A percentile compares a stretch with the other conserved stretches of the same genome.
phyloP scores from a whole-genome alignment of 2,797 vertebrate species.

The Linurgus olivaceus region DNA sequence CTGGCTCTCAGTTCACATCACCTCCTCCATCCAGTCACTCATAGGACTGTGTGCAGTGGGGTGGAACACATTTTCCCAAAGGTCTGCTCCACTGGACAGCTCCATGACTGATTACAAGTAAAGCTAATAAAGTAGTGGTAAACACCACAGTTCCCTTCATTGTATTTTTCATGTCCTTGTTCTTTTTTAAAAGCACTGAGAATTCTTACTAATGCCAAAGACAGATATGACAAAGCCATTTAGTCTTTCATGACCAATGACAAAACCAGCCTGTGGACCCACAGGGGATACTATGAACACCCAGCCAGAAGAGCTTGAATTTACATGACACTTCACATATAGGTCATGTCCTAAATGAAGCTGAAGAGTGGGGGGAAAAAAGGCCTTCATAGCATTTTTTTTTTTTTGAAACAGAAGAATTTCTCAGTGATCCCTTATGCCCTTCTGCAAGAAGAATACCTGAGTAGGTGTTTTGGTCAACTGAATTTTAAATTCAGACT shows the following conservation, averaged over 20 bases:
- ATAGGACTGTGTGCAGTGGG: background rate
- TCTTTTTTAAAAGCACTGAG: background rate
- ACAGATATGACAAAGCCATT: background rate
- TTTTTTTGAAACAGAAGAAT: background rate
- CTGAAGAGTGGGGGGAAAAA: background rate
- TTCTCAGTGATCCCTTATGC: background rate
- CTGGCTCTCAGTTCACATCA: background rate
- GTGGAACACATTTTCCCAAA: background rate
- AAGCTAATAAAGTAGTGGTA: background rate
- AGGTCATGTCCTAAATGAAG: background rate
- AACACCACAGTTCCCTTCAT: background rate
- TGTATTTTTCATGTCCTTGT: background rate
- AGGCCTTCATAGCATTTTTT: background rate
- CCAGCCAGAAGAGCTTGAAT: background rate
- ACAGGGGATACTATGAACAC: background rate
- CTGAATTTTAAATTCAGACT: background rate
- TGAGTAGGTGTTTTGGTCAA: background rate
- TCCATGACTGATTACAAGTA: background rate
- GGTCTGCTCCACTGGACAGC: background rate
- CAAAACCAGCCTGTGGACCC: background rate
- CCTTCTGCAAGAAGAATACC: background rate
- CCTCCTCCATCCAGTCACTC: background rate
- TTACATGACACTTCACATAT: background rate
- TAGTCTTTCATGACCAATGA: background rate
- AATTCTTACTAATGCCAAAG: background rate